A percentile compares a stretch with the other conserved stretches of the same genome.
phyloP scores from a whole-genome alignment of 1,140 invertebrate species.

The Bombus confusus region DNA sequence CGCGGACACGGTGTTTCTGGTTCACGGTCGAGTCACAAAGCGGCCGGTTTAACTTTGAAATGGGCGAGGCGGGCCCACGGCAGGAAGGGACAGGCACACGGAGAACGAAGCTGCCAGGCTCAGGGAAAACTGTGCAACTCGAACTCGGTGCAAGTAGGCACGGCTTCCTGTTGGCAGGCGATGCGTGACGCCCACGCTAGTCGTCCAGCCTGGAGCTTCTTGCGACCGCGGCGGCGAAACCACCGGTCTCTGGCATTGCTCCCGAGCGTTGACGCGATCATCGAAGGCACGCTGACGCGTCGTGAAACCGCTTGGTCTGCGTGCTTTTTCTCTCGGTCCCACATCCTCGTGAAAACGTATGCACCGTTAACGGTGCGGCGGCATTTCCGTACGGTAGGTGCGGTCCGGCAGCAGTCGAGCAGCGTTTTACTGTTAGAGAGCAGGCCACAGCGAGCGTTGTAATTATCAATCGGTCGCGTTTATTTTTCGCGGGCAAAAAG shows the following conservation, averaged over 20 bases:
- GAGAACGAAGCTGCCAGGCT: conserved; percentile 5
- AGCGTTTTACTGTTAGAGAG: conserved; percentile 41
- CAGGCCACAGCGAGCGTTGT: not conserved
- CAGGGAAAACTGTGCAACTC: conserved; percentile 54
- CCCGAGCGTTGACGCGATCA: not conserved
- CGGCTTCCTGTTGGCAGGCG: conserved; percentile 74
- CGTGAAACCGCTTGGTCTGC: not conserved
- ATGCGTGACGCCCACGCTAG: conserved; percentile 74
- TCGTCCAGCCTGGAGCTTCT: conserved; percentile 57
- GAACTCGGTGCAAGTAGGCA: conserved; percentile 66
- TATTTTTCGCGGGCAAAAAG: conserved; percentile 25
- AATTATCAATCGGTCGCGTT: conserved; percentile 45
- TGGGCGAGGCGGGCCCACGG: no score
- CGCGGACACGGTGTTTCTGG: conserved; percentile 35
- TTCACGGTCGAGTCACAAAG: conserved; percentile 56
- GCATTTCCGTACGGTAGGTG: not conserved
- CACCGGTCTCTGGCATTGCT: not conserved
- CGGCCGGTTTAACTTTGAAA: conserved; percentile 56
- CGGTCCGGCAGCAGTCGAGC: no score
- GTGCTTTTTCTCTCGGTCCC: not conserved
- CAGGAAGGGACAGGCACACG: conserved; percentile 1
- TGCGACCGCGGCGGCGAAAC: not conserved
- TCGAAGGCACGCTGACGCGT: not conserved
- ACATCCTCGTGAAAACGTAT: conserved; percentile 9
- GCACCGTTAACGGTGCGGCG: not conserved